Percentiles rank a stretch among this genome's conserved stretches.
These are phyloP conservation scores for Pseudopodoces humilis DNA, from an alignment of 2,113 vertebrate species.

Conservation along the genomic window DNA sequence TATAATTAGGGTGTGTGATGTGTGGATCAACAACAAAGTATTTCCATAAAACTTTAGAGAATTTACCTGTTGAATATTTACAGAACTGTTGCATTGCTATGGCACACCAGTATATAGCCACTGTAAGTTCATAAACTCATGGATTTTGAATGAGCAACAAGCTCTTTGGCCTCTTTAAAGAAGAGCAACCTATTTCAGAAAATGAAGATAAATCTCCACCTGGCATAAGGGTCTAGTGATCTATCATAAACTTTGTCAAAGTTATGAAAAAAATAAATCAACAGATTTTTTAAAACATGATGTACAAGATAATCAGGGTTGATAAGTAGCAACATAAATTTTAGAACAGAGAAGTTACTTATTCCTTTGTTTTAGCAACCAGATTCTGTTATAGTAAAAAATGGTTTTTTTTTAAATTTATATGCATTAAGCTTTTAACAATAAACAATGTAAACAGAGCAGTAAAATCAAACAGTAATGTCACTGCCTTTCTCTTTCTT, in stretches of 20 bases:
- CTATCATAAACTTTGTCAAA: background rate
- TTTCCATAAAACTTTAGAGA: background rate
- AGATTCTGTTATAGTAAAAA: background rate
- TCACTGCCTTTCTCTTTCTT: background rate
- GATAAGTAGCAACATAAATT: background rate
- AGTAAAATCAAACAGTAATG: background rate
- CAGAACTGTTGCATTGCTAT: background rate
- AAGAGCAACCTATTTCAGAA: background rate
- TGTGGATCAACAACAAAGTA: background rate
- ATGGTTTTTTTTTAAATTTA: fast-evolving
- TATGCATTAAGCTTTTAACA: background rate
- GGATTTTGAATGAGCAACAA: background rate
- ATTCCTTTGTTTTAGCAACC: background rate
- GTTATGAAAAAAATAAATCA: background rate
- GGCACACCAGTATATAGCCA: background rate
- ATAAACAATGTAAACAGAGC: background rate
- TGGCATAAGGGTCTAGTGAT: background rate
- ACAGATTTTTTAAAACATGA: background rate
- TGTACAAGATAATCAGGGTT: background rate
- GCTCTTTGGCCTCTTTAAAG: background rate
- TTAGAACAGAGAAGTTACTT: background rate
- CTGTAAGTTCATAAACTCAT: background rate
- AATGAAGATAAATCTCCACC: background rate
- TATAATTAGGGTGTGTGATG: background rate
- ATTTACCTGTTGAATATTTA: background rate